phyloP scores from a whole-genome alignment of 92 coral and sea anemone genomes.

The Zoanthus sansibaricus region DNA sequence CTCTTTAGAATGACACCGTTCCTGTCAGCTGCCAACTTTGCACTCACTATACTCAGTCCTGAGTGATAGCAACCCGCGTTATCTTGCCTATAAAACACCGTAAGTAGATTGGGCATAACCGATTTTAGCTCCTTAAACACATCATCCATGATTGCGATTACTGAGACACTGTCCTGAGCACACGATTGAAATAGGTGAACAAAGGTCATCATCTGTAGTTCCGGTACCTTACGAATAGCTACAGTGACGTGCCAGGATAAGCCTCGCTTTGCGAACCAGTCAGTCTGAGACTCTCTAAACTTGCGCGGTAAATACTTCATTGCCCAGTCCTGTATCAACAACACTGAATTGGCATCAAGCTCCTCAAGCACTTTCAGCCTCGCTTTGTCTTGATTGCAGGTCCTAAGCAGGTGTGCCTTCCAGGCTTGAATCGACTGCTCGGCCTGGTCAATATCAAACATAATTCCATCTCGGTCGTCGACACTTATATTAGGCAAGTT shows the following conservation, averaged over 20 bases:
- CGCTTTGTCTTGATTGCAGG: constrained; percentile 32
- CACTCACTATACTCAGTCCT: constrained; percentile 20
- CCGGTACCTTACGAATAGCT: constrained; percentile 28
- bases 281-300: constrained; percentile 26
- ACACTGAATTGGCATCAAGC: constrained; percentile 20
- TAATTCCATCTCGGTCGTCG: constrained; percentile 16
- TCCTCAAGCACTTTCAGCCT: constrained; percentile 13
- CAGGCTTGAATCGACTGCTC: constrained; percentile 17
- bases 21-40: constrained; percentile 15
- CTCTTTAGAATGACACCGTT: constrained; percentile 1
- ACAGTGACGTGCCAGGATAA: constrained; percentile 38
- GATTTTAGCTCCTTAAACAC: constrained; percentile 26
- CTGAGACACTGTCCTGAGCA: constrained; percentile 26
- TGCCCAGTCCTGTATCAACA: constrained; percentile 37
- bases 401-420: constrained; percentile 38
- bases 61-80: constrained; percentile 39
- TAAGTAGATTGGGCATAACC: constrained; percentile 3
- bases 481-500: background rate
- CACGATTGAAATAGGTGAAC: constrained; percentile 33
- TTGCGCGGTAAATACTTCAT: constrained; percentile 26
- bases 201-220: constrained; percentile 42
- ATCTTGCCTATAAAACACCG: constrained; percentile 32
- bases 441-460: constrained; percentile 27
- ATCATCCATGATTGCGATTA: constrained; percentile 27
- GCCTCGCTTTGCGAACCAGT: constrained; percentile 38